These are phyloP conservation scores for Rana temporaria DNA, from an alignment of 2,113 vertebrate species.

Conservation along the genomic window DNA sequence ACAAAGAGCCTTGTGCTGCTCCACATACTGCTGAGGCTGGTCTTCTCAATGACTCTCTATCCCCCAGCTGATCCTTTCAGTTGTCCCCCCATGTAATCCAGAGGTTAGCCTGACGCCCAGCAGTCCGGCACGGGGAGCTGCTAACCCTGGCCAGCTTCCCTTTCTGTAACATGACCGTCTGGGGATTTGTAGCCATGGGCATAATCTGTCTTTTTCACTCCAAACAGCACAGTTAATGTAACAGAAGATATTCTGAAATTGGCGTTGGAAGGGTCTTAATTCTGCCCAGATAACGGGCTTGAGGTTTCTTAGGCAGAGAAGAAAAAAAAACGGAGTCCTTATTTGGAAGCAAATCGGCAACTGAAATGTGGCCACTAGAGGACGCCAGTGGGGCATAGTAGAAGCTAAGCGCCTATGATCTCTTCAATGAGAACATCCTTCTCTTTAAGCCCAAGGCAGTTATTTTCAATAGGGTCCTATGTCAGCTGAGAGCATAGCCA, in stretches of 20 bases:
- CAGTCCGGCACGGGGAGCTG: neutral
- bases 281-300: neutral
- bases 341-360: neutral
- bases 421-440: neutral
- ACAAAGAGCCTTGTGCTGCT: neutral
- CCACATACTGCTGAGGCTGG: neutral
- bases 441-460: neutral
- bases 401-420: neutral
- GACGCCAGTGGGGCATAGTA: neutral
- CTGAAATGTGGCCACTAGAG: slow-evolving; percentile 5
- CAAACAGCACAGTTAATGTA: too few relatives aligned
- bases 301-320: neutral
- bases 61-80: slow-evolving; percentile 14
- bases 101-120: slow-evolving; percentile 15
- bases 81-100: slow-evolving; percentile 28
- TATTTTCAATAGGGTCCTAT: neutral
- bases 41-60: slow-evolving; percentile 33
- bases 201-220: neutral
- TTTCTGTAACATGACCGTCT: slow-evolving; percentile 12
- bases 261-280: neutral
- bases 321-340: neutral
- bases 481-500: neutral
- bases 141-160: neutral
- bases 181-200: neutral
- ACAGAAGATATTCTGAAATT: neutral